Percentiles rank a stretch among this genome's conserved stretches.
Evolutionary conservation across 2,888 invertebrate genomes (phyloP).

Genomic region (Catotricha subobsoleta): DNA sequence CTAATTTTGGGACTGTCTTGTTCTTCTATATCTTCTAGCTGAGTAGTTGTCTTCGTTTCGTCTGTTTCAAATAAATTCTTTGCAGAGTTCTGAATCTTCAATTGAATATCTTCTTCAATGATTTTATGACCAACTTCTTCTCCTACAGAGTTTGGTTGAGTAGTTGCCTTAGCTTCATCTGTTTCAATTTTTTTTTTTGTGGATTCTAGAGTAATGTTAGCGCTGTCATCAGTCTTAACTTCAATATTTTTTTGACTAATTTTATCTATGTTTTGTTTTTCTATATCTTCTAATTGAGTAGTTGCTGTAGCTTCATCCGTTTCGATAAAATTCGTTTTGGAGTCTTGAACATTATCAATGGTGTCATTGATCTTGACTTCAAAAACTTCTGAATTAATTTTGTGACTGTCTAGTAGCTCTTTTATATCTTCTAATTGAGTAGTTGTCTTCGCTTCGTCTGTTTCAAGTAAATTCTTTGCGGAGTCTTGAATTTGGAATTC

Average conservation of each 20-base stretch:
- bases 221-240: too few species aligned
- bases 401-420: too few species aligned
- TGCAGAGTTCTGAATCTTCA: background rate
- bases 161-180: too few species aligned
- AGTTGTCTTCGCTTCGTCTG: slow-evolving; percentile 7
- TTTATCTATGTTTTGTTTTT: background rate
- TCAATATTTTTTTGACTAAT: slow-evolving; percentile 6
- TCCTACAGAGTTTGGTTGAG: too few species aligned
- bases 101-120: too few species aligned
- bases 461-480: background rate
- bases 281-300: background rate
- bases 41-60: slow-evolving; percentile 3
- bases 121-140: too few species aligned
- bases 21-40: background rate
- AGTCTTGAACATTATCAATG: background rate
- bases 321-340: background rate
- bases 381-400: too few species aligned
- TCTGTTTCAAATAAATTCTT: slow-evolving; percentile 2
- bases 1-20: background rate
- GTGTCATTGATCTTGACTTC: background rate
- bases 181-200: too few species aligned
- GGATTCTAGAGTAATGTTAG: too few species aligned
- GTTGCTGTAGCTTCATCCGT: background rate
- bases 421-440: too few species aligned
- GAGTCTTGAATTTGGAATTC: background rate